Evolutionary conservation across 92 coral and sea anemone species (phyloP).

Genomic region (Epizoanthus scotinus): DNA sequence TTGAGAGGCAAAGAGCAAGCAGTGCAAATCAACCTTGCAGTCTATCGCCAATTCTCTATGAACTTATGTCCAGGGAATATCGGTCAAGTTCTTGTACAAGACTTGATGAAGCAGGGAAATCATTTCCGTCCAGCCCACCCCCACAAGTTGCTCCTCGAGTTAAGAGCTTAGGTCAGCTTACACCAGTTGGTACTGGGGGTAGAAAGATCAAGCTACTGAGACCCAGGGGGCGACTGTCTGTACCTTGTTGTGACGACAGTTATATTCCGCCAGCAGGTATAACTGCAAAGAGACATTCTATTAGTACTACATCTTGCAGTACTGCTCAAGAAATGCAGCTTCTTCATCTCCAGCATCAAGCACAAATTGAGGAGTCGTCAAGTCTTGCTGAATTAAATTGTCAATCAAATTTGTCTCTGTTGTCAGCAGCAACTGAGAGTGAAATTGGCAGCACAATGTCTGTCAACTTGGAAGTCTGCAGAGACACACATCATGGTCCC

Average conservation of each 20-base stretch:
- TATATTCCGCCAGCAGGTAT: conserved; percentile 2
- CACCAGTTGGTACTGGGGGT: background rate
- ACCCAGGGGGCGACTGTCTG: conserved; percentile 18
- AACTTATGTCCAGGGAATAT: background rate
- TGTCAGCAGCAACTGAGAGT: conserved; percentile 14
- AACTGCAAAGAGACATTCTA: conserved; percentile 8
- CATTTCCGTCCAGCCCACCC: background rate
- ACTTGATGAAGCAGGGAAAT: conserved; percentile 25
- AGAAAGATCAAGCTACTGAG: conserved; percentile 13
- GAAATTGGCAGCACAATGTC: conserved; percentile 1
- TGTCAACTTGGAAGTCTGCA: background rate
- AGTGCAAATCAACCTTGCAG: background rate
- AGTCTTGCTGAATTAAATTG: background rate
- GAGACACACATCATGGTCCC: background rate
- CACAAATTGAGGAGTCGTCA: background rate
- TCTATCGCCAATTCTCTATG: conserved; percentile 9
- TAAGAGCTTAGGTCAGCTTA: conserved; percentile 28
- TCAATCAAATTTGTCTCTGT: conserved; percentile 26
- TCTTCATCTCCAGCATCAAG: background rate
- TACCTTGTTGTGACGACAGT: conserved; percentile 3
- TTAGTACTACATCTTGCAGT: background rate
- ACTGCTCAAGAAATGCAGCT: background rate
- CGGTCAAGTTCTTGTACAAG: conserved; percentile 40
- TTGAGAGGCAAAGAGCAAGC: background rate
- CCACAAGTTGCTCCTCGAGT: conserved; percentile 29